phyloP scores from a whole-genome alignment of 2,888 invertebrate species.

The Tethea ocularis region DNA sequence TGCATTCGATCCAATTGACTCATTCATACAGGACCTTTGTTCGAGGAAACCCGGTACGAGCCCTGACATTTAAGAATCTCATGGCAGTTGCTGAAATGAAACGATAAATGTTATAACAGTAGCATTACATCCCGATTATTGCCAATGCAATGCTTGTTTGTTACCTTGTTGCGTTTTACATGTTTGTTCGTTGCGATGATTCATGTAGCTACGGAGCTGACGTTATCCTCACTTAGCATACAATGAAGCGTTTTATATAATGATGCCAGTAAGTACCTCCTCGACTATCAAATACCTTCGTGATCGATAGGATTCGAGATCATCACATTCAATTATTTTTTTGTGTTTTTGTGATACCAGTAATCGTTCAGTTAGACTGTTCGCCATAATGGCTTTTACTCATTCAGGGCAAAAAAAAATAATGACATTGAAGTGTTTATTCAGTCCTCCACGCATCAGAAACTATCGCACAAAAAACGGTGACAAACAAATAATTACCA shows the following conservation, averaged over 20 bases:
- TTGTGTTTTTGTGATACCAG: too few species aligned
- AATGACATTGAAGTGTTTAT: constrained; percentile 19
- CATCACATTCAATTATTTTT: neutral
- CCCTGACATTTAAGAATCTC: too few species aligned
- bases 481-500: constrained; percentile 16
- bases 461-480: constrained; percentile 21
- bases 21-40: neutral
- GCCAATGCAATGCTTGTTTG: neutral
- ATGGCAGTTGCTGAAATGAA: neutral
- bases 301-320: neutral
- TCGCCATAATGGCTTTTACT: neutral
- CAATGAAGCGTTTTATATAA: constrained; percentile 2
- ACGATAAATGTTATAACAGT: neutral
- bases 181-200: constrained; percentile 16
- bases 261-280: neutral
- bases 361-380: too few species aligned
- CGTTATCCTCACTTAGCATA: constrained; percentile 20
- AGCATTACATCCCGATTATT: neutral
- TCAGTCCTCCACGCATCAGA: constrained; percentile 28
- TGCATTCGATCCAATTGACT: constrained; percentile 20
- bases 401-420: neutral
- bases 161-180: neutral
- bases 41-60: neutral
- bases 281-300: constrained; percentile 1
- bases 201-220: constrained; percentile 22